A percentile compares a stretch with the other conserved stretches of the same genome.
Conservation (phyloP, 1,140 invertebrate species). For the Trypoxylus dichotomus region DNA sequence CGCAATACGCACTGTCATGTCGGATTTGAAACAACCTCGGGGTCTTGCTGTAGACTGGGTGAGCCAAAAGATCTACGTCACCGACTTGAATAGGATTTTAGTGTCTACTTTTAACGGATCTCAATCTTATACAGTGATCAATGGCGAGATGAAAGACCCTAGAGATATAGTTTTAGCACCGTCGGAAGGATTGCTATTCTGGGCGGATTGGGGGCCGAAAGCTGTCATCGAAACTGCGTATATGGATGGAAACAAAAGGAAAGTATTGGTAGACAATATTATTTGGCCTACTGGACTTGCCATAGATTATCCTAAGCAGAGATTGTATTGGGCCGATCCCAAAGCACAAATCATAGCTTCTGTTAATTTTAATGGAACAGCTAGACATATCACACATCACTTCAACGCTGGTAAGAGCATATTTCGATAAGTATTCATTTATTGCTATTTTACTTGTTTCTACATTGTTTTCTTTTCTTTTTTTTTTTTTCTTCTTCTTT, state of each 20-base stretch:
- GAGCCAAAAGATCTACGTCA: conserved; percentile 72
- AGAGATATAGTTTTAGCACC: conserved; percentile 71
- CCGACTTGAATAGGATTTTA: conserved; percentile 67
- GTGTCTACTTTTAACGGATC: conserved; percentile 64
- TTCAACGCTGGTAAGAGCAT: conserved; percentile 56
- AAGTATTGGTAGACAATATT: conserved; percentile 60
- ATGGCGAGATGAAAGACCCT: conserved; percentile 61
- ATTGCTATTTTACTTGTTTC: not conserved
- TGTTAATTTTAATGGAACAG: conserved; percentile 66
- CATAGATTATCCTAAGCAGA: conserved; percentile 66
- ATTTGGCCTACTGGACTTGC: conserved; percentile 70
- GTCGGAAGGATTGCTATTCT: conserved; percentile 57
- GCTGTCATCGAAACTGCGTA: conserved; percentile 65
- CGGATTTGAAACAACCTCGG: conserved; percentile 63
- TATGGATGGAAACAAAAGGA: conserved; percentile 67
- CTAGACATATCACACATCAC: conserved; percentile 61
- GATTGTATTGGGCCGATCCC: conserved; percentile 77
- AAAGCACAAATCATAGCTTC: conserved; percentile 70
- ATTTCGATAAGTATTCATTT: not conserved
- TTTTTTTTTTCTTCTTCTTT: too few relatives aligned
- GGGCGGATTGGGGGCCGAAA: conserved; percentile 52
- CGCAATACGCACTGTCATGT: conserved; percentile 45
- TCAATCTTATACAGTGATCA: conserved; percentile 61
- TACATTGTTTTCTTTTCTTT: too few relatives aligned
- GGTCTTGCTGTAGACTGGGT: conserved; percentile 81